These are phyloP conservation scores for Collichthys lucidus DNA, from an alignment of 2,113 vertebrate genomes.

Conservation along the genomic window DNA sequence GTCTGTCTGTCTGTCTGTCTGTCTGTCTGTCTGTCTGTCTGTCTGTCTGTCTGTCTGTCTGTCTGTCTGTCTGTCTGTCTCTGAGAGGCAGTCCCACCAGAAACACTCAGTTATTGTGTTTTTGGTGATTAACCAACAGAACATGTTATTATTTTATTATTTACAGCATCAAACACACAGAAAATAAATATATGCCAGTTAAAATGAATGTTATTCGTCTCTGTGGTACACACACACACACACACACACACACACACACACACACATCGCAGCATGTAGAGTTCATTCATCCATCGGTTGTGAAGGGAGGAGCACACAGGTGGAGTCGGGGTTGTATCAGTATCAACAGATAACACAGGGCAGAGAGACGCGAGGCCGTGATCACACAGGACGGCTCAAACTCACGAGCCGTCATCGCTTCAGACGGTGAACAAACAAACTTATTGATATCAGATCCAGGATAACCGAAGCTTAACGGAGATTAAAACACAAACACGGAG, in stretches of 20 bases:
- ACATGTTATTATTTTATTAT: slow-evolving; percentile 44
- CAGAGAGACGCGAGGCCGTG: slow-evolving; percentile 40
- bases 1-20: background rate
- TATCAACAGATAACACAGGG: background rate
- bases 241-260: background rate
- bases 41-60: background rate
- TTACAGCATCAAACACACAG: background rate
- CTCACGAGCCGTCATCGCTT: background rate
- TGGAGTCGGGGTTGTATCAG: background rate
- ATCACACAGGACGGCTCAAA: slow-evolving; percentile 52
- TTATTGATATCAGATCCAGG: too few species aligned
- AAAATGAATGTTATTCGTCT: background rate
- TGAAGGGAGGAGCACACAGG: background rate
- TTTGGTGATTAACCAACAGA: slow-evolving; percentile 24
- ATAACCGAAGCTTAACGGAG: too few species aligned
- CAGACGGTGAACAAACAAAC: too few species aligned
- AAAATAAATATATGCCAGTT: background rate
- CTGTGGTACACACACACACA: background rate
- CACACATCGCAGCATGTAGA: background rate
- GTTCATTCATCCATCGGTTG: slow-evolving; percentile 37
- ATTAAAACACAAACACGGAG: too few species aligned
- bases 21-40: background rate
- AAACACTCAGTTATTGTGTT: background rate
- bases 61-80: background rate
- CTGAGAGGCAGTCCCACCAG: slow-evolving; percentile 14